Base-by-base conservation (phyloP, 1,140 invertebrate genomes). In the Aphis gossypii region DNA sequence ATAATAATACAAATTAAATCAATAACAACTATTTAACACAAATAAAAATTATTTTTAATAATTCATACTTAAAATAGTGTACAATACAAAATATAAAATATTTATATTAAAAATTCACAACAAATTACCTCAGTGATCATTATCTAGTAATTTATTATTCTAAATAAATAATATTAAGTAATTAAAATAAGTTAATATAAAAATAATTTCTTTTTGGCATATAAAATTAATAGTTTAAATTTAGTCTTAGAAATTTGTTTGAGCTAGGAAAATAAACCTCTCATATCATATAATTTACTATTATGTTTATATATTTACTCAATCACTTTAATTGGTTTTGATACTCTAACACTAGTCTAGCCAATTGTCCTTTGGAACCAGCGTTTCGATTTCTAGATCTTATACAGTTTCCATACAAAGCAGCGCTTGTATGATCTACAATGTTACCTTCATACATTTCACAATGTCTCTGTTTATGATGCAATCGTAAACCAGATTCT, bases 401-500 rank as follows among this genome's bases (percentile, higher is more conserved):
- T 54, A 89, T 92, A 92, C 94, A 94, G 35, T 92, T 82, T 1
- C 94, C 87, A 38, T 92, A 92, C 30, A 94, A 76, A 68, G 90
- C 30, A 38, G 48, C 88, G n/a, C 93, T 94, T 25, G 92, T 51
- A 20, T 88, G 56, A 56, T 92, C 92, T 21, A 90, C 90, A 18
- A 83, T 84, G 7, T 60, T 41, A 1, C 48, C 76, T 54, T 94
- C 44, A 86, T 92, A 93, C 4, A 90, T 25, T 30, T 60, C 76
- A 92, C 93, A 94, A 35, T 92, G 68, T 41, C 86, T 93, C 56
- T 92, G 89, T 87, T 87, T 88, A 89, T 94, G 92, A 54, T 90
- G 87, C 51, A 95, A 68, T 87, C 94, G 96, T 48, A 98, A 95
- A 35, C 96, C 96, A 89, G 97, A 97, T 94, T 98, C 97, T 23